Conservation (phyloP, 2,888 invertebrate species). For the Eupithecia tripunctaria region DNA sequence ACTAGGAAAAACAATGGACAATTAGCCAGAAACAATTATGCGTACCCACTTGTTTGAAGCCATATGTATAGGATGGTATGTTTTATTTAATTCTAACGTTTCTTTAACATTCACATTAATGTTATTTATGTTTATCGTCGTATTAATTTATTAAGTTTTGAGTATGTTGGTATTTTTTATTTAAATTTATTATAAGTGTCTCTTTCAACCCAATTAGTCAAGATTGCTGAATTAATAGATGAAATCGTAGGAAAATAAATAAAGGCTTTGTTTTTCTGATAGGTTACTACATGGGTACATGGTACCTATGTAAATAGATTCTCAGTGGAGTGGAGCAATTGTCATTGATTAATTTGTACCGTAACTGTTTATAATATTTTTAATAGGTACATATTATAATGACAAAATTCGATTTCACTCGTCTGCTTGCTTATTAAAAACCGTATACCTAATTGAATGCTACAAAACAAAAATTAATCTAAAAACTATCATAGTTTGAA, state of each 20-base stretch:
- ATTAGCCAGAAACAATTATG: conserved; percentile 22
- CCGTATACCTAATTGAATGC: too few relatives aligned
- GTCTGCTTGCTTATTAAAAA: background rate
- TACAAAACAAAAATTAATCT: too few relatives aligned
- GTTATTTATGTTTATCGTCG: conserved; percentile 5
- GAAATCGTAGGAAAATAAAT: background rate
- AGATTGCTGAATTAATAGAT: background rate
- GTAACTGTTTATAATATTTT: background rate
- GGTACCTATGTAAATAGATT: background rate
- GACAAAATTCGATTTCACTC: background rate
- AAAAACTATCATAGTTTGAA: too few relatives aligned
- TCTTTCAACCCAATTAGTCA: background rate
- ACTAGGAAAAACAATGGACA: conserved; percentile 26
- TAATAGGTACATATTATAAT: background rate
- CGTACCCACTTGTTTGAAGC: background rate
- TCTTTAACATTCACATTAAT: background rate
- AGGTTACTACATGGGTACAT: background rate
- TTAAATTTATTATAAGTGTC: background rate
- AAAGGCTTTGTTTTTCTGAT: background rate
- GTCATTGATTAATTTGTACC: background rate
- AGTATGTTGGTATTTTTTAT: background rate
- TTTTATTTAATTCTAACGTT: conserved; percentile 1
- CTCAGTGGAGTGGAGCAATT: background rate
- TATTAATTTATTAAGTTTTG: background rate
- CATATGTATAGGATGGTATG: background rate